Conservation (phyloP, 2,888 invertebrate genomes). For the Sinodicranocentrus sp. region DNA sequence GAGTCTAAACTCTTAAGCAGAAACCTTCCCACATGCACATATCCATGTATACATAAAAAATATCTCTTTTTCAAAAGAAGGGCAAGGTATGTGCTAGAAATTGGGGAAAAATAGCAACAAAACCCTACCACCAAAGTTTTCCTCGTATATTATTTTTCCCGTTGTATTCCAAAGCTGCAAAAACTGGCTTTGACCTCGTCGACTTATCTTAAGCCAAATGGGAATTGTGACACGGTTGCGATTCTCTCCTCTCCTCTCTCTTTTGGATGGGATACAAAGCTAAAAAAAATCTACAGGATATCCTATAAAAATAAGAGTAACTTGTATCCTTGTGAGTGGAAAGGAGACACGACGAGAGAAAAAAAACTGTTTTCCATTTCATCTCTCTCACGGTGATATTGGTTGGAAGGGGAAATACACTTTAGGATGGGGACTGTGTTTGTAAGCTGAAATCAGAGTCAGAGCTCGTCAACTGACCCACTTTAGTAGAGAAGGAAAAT, state of each 20-base stretch:
- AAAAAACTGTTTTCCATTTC: constrained; percentile 61
- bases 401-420: not conserved
- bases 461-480: constrained; percentile 51
- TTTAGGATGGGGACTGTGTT: not conserved
- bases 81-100: no score
- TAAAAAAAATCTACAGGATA: no score
- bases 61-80: no score
- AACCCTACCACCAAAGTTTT: no score
- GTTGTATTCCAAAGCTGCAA: no score
- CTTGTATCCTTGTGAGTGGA: constrained; percentile 17
- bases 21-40: no score
- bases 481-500: constrained; percentile 31
- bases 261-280: no score
- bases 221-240: constrained; percentile 71
- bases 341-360: not conserved
- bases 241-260: constrained; percentile 27
- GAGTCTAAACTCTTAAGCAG: no score
- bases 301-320: no score
- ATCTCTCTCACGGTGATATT: constrained; percentile 29
- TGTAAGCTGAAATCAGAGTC: not conserved
- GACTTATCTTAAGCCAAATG: constrained; percentile 67
- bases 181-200: constrained; percentile 67
- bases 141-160: no score
- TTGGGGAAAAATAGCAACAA: no score
- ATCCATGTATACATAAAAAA: no score